Evolutionary conservation across 2,797 vertebrate species (phyloP), one percentile per base, ranked within the genome.

Genomic region (Paratrypauchen microcephalus): DNA sequence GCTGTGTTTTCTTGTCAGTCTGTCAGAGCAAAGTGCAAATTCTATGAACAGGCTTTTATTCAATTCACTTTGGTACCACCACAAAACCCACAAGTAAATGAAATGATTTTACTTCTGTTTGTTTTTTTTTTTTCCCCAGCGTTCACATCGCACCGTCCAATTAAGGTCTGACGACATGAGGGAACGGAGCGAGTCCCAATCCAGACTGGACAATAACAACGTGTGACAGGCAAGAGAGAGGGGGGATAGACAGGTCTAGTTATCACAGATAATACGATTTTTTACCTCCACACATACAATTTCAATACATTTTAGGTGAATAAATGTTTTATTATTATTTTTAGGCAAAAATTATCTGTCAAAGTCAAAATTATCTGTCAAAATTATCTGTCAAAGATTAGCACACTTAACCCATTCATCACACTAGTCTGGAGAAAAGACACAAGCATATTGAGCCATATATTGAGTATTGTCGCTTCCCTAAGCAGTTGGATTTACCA

Each of bases 11-110:
- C 75, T 81, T 86, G 75, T 78, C 74, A 66, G 39, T 72, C 80
- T 80, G 83, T 85, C 80, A 76, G 79, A 82, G 62, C 76, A 83
- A 88, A 88, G 82, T 73, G 75, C 74, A 80, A 83, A 87, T 86
- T 89, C 76, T 82, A 80, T 87, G 81, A 86, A 71, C 75, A 28
- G 55, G 80, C 72, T 72, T 75, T 86, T 83, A 86, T 84, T 86
- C 72, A 81, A 73, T 83, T 80, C 76, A 65, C 55, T 71, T 75
- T 57, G 75, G 54, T 39, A 24, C 69, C 57, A 67, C 70, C 82
- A 78, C 82, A 80, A 45, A 89, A 88, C 73, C 81, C 79, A 19
- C 16, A 72, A 85, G 74, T 81, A 86, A 86, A 87, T 82, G 50
- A 69, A 86, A 83, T 72, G 68, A 87, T 86, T 86, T 81, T 3